Conservation (phyloP, 2,113 vertebrate genomes). For the Mus spicilegus region DNA sequence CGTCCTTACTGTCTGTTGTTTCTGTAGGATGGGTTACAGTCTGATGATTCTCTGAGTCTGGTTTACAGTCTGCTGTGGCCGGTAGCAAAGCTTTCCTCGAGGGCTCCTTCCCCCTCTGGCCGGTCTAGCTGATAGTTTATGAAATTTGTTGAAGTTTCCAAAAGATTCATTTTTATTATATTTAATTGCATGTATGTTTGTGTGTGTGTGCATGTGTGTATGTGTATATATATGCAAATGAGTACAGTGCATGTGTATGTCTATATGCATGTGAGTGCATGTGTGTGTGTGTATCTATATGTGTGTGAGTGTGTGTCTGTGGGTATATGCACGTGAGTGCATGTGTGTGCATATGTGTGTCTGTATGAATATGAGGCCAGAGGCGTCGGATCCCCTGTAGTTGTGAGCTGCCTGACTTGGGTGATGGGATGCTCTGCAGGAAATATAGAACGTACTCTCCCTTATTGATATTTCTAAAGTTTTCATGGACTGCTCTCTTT, state of each 20-base stretch:
- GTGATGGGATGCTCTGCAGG: not conserved
- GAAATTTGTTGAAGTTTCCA: not conserved
- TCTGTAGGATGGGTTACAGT: not conserved
- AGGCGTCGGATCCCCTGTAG: not conserved
- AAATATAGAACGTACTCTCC: not conserved
- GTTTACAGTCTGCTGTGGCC: not conserved
- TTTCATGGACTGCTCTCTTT: not conserved
- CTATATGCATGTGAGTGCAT: too few species aligned
- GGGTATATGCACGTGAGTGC: too few species aligned
- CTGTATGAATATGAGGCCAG: not conserved
- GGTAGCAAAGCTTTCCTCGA: not conserved
- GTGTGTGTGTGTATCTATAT: not conserved
- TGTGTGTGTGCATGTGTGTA: too few species aligned
- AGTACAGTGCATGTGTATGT: not conserved
- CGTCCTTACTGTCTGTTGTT: not conserved
- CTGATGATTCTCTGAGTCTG: not conserved
- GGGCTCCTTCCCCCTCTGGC: not conserved
- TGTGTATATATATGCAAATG: too few species aligned
- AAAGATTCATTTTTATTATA: not conserved
- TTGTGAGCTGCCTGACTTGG: not conserved
- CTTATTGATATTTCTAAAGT: not conserved
- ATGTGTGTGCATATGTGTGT: not conserved
- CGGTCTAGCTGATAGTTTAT: not conserved
- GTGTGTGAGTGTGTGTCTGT: accelerated
- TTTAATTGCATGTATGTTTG: not conserved